A percentile compares a stretch with the other conserved stretches of the same genome.
Evolutionary conservation across 2,797 vertebrate genomes (phyloP).

Genomic region (Hippocampus kuda): DNA sequence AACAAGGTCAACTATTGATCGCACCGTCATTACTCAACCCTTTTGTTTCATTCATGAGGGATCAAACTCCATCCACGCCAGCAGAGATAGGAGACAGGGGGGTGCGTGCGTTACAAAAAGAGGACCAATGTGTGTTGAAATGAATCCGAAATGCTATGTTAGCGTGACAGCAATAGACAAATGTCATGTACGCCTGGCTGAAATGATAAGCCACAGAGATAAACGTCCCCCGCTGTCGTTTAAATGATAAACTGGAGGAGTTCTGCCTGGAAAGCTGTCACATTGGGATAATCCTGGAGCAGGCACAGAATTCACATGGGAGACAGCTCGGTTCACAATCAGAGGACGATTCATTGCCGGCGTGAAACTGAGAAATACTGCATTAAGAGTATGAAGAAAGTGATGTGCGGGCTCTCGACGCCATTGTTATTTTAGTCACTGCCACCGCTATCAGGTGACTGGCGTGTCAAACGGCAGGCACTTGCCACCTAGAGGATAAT

Average conservation of each 20-base stretch:
- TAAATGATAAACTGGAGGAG: constrained; percentile 61
- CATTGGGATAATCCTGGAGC: constrained; percentile 51
- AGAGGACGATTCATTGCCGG: constrained; percentile 38
- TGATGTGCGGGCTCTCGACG: constrained; percentile 36
- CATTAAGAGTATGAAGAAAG: constrained; percentile 43
- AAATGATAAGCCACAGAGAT: constrained; percentile 54
- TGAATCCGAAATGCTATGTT: constrained; percentile 46
- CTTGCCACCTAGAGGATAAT: constrained; percentile 12
- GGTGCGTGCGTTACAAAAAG: constrained; percentile 49
- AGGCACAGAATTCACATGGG: constrained; percentile 33
- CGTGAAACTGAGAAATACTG: constrained; percentile 35
- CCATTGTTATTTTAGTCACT: constrained; percentile 31
- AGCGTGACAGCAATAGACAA: constrained; percentile 44
- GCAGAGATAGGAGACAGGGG: constrained; percentile 36
- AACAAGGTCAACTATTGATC: constrained; percentile 44
- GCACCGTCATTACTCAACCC: constrained; percentile 34
- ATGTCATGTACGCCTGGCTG: constrained; percentile 40
- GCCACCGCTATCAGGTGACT: constrained; percentile 6
- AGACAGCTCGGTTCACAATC: constrained; percentile 33
- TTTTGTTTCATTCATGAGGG: constrained; percentile 61
- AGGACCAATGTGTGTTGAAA: constrained; percentile 26
- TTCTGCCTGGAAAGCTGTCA: constrained; percentile 50
- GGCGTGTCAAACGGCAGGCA: constrained; percentile 12
- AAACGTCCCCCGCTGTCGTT: constrained; percentile 56
- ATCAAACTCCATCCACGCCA: constrained; percentile 30